phyloP scores from a whole-genome alignment of 2,113 vertebrate species.

The Lutjanus erythropterus region DNA sequence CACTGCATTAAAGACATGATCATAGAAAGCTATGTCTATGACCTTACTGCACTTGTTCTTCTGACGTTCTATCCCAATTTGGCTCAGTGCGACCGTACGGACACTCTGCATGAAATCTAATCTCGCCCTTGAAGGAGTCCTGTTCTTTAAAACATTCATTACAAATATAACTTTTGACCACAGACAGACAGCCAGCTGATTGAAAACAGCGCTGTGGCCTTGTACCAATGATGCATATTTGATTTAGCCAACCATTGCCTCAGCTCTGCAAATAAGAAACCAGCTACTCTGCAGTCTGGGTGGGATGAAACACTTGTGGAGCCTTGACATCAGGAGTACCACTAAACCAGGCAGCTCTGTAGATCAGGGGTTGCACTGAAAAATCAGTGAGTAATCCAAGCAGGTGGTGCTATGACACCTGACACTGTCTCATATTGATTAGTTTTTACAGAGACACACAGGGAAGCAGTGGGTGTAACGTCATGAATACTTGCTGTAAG shows the following conservation, averaged over 20 bases:
- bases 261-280: neutral
- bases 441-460: neutral
- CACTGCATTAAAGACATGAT: too few relatives aligned
- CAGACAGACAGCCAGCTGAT: neutral
- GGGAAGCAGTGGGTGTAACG: neutral
- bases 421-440: neutral
- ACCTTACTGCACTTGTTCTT: too few relatives aligned
- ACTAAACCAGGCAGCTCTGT: slow-evolving; percentile 31
- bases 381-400: neutral
- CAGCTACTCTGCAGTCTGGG: neutral
- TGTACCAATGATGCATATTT: neutral
- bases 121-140: too few relatives aligned
- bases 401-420: neutral
- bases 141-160: neutral
- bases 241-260: neutral
- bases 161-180: neutral
- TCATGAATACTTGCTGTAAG: neutral
- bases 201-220: neutral
- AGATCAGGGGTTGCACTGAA: slow-evolving; percentile 2
- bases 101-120: too few relatives aligned
- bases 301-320: slow-evolving; percentile 12
- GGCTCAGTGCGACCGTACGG: too few relatives aligned
- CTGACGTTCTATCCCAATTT: too few relatives aligned
- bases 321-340: slow-evolving; percentile 18
- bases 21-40: too few relatives aligned